A percentile compares a stretch with the other conserved stretches of the same genome.
Conservation (phyloP, 2,797 vertebrate genomes). For the Salarias fasciatus region DNA sequence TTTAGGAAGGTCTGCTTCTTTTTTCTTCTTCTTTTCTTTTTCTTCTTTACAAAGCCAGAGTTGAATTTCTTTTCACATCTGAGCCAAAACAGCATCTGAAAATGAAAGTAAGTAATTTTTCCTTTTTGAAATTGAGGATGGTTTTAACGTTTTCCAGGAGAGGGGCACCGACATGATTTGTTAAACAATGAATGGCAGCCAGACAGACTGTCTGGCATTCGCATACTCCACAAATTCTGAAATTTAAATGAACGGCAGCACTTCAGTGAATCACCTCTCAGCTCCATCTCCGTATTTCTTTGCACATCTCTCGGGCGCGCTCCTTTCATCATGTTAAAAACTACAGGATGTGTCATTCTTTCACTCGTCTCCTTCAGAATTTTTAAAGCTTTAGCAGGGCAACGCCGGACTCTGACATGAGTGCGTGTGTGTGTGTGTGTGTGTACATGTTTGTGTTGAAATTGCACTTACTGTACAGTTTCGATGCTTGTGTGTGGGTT, state of each 20-base stretch:
- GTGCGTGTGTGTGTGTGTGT: background rate
- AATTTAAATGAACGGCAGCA: constrained; percentile 34
- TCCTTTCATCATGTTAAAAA: constrained; percentile 32
- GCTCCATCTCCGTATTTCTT: constrained; percentile 17
- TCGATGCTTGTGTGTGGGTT: constrained; percentile 36
- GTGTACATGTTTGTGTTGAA: constrained; percentile 7
- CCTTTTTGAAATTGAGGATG: constrained; percentile 17
- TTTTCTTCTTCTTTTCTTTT: constrained; percentile 9
- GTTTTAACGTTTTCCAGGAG: constrained; percentile 34
- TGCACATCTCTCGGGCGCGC: constrained; percentile 8
- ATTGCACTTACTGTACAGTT: constrained; percentile 12
- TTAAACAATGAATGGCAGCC: constrained; percentile 43
- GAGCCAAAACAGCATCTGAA: constrained; percentile 11
- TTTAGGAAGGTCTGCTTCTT: background rate
- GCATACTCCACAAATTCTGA: constrained; percentile 20
- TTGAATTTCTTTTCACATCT: constrained; percentile 11
- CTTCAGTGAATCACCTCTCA: constrained; percentile 38
- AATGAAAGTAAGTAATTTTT: constrained; percentile 13
- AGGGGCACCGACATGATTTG: constrained; percentile 32
- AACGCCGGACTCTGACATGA: background rate
- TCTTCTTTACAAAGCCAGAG: background rate
- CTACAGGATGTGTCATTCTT: constrained; percentile 28
- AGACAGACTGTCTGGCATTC: constrained; percentile 26
- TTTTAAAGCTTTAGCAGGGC: constrained; percentile 15
- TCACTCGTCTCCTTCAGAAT: constrained; percentile 9